phyloP scores from a whole-genome alignment of 1,140 invertebrate genomes.

The Bathynomus jamesi region DNA sequence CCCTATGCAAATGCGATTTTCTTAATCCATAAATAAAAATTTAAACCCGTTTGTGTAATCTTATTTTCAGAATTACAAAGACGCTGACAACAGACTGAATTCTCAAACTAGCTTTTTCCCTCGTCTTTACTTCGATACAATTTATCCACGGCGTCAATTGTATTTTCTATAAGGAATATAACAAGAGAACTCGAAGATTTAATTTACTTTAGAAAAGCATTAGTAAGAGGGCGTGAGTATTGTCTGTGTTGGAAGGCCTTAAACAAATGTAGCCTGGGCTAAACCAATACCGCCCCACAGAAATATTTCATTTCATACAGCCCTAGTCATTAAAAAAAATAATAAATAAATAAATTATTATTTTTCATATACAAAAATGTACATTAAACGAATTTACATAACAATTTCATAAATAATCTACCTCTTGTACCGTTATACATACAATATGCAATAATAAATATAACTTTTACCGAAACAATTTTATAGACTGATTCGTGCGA shows the following conservation, averaged over 20 bases:
- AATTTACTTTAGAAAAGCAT: slow-evolving; percentile 1
- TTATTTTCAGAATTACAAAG: too few relatives aligned
- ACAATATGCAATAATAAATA: too few relatives aligned
- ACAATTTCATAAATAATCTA: not conserved
- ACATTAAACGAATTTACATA: slow-evolving; percentile 1
- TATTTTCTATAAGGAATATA: not conserved
- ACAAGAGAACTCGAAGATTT: not conserved
- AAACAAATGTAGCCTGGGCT: slow-evolving; percentile 38
- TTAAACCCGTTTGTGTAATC: too few relatives aligned
- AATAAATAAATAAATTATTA: slow-evolving; percentile 6
- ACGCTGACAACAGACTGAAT: too few relatives aligned
- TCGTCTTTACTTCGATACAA: too few relatives aligned
- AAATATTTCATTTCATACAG: slow-evolving; percentile 3
- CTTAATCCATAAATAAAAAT: too few relatives aligned
- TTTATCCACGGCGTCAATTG: too few relatives aligned
- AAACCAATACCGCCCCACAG: slow-evolving; percentile 38
- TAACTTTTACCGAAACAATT: too few relatives aligned
- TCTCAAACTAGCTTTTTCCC: too few relatives aligned
- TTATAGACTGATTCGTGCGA: too few relatives aligned
- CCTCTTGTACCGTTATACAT: too few relatives aligned
- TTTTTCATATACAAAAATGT: not conserved
- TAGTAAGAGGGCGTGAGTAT: not conserved
- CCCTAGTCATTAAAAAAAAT: slow-evolving; percentile 9
- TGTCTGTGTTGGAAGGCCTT: slow-evolving; percentile 37
- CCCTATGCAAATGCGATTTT: too few relatives aligned